Conservation (phyloP, 2,888 invertebrate genomes). For the Drosophila seclusa region DNA sequence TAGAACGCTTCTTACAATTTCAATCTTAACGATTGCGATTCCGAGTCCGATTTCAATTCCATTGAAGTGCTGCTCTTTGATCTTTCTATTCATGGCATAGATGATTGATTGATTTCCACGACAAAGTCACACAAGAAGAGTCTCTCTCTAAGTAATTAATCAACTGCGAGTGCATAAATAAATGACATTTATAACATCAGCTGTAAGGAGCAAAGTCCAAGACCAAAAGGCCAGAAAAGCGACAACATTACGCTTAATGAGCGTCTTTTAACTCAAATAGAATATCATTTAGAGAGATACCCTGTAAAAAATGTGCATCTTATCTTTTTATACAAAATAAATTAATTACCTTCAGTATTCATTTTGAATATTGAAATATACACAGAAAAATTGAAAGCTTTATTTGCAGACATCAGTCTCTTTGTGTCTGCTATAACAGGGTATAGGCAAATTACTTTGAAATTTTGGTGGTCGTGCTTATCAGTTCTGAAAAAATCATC, state of each 20-base stretch:
- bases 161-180: slow-evolving; percentile 56
- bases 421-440: not conserved
- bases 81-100: slow-evolving; percentile 52
- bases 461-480: slow-evolving; percentile 73
- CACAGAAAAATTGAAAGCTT: not conserved
- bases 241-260: slow-evolving; percentile 15
- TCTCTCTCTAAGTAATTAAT: slow-evolving; percentile 62
- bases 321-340: not conserved
- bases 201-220: slow-evolving; percentile 13
- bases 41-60: slow-evolving; percentile 37
- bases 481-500: slow-evolving; percentile 73
- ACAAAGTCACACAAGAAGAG: slow-evolving; percentile 14
- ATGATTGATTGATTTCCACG: slow-evolving; percentile 67
- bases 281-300: slow-evolving; percentile 3
- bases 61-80: slow-evolving; percentile 68
- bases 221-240: slow-evolving; percentile 9
- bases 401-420: not conserved
- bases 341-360: fast-evolving
- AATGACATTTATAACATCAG: slow-evolving; percentile 66
- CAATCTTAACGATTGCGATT: slow-evolving; percentile 11
- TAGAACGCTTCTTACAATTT: slow-evolving; percentile 36
- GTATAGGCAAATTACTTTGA: slow-evolving; percentile 34
- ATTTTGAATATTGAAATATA: not conserved
- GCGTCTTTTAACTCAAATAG: not conserved
- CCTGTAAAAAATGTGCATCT: not conserved